These are phyloP conservation scores for Mustela nigripes DNA, from an alignment of 2,113 vertebrate genomes.

Conservation along the genomic window DNA sequence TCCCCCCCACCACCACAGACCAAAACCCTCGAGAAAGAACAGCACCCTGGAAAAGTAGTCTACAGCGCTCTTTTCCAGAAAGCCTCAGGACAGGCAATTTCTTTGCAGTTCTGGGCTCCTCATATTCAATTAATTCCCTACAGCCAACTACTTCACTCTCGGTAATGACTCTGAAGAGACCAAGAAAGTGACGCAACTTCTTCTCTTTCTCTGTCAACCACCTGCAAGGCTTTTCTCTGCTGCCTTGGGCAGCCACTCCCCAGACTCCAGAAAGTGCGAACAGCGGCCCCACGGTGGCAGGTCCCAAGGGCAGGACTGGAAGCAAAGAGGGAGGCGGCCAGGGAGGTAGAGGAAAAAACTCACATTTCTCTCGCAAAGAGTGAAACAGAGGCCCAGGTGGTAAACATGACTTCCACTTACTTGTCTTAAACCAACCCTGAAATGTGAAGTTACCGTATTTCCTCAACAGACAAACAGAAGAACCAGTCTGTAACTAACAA, in stretches of 20 bases:
- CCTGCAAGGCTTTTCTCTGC: constrained; percentile 54
- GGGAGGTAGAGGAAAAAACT: background rate
- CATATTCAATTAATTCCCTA: constrained; percentile 55
- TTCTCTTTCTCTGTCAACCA: constrained; percentile 12
- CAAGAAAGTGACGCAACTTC: constrained; percentile 72
- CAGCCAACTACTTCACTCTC: constrained; percentile 7
- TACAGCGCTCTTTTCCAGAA: background rate
- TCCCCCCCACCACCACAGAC: background rate
- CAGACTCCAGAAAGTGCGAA: constrained; percentile 45
- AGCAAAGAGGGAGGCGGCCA: background rate
- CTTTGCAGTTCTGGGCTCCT: constrained; percentile 28
- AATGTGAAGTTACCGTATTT: constrained; percentile 9
- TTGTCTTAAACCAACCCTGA: constrained; percentile 54
- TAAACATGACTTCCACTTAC: constrained; percentile 59
- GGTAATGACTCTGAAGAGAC: constrained; percentile 66
- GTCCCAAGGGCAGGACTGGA: constrained; percentile 23
- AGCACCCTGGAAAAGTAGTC: background rate
- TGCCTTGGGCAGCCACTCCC: background rate
- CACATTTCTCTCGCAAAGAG: constrained; percentile 34
- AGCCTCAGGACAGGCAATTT: constrained; percentile 18
- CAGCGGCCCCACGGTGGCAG: background rate
- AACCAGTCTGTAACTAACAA: background rate
- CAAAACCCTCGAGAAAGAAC: background rate
- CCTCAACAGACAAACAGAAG: background rate
- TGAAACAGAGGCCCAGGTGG: constrained; percentile 51